Percentiles rank a stretch among this genome's conserved stretches.
phyloP scores from a whole-genome alignment of 2,113 vertebrate species.

The Empidonax alnorum region DNA sequence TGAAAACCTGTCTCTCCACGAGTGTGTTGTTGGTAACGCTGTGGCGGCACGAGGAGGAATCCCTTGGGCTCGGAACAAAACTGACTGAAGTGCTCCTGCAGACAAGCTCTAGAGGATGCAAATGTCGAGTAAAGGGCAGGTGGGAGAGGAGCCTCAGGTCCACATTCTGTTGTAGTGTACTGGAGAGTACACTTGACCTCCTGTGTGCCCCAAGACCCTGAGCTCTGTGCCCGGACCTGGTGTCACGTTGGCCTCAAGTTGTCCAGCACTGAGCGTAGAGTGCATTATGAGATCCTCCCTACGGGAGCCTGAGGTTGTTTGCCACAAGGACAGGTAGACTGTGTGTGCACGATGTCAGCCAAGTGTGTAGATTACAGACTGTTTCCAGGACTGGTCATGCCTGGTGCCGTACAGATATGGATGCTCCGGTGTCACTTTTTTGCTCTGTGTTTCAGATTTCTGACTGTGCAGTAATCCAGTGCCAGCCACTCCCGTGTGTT shows the following conservation, averaged over 20 bases:
- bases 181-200: not conserved
- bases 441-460: not conserved
- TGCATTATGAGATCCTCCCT: not conserved
- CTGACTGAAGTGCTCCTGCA: not conserved
- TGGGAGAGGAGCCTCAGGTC: not conserved
- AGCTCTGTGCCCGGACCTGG: not conserved
- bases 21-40: not conserved
- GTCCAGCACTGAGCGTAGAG: not conserved
- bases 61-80: not conserved
- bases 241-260: not conserved
- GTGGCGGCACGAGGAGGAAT: accelerated
- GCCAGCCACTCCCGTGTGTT: not conserved
- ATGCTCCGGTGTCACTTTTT: not conserved
- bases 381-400: not conserved
- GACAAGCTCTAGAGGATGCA: not conserved
- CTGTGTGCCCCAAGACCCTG: not conserved
- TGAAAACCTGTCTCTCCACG: not conserved
- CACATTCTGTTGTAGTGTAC: not conserved
- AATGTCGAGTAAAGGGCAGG: not conserved
- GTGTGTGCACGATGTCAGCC: accelerated
- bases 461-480: not conserved
- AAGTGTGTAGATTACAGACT: not conserved
- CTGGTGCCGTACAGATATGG: too few species aligned
- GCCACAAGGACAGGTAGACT: not conserved
- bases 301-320: not conserved